A percentile compares a stretch with the other conserved stretches of the same genome.
Evolutionary conservation across 2,797 vertebrate species (phyloP).

Genomic region (Eidolon dupreanum): DNA sequence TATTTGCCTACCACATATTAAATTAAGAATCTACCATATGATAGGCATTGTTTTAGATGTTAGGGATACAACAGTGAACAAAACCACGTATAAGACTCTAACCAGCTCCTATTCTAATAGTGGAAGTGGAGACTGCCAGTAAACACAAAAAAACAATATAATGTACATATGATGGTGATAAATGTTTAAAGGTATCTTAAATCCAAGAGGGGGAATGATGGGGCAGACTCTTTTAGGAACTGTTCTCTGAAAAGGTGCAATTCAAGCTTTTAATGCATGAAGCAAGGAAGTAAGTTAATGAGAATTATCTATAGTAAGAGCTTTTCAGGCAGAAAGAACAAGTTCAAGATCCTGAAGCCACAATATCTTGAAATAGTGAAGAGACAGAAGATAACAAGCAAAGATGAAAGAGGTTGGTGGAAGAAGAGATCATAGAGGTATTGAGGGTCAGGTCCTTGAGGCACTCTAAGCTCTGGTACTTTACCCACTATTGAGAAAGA

Average conservation of each 20-base stretch:
- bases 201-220: background rate
- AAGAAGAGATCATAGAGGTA: background rate
- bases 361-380: background rate
- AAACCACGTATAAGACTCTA: background rate
- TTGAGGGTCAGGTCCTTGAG: fast-evolving
- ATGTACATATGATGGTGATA: background rate
- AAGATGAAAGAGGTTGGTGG: background rate
- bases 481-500: background rate
- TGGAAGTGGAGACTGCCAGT: background rate
- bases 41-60: background rate
- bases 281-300: background rate
- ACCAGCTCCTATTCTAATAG: background rate
- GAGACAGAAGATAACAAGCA: background rate
- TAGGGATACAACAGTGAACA: background rate
- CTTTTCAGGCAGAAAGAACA: background rate
- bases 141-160: background rate
- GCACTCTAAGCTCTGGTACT: background rate
- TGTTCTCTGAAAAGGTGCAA: background rate
- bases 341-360: background rate
- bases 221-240: background rate
- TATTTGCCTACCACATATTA: background rate
- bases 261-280: background rate
- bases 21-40: background rate
- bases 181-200: background rate
- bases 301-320: background rate